Evolutionary conservation across 1,140 invertebrate genomes (phyloP).

Genomic region (Trichonephila inaurata): DNA sequence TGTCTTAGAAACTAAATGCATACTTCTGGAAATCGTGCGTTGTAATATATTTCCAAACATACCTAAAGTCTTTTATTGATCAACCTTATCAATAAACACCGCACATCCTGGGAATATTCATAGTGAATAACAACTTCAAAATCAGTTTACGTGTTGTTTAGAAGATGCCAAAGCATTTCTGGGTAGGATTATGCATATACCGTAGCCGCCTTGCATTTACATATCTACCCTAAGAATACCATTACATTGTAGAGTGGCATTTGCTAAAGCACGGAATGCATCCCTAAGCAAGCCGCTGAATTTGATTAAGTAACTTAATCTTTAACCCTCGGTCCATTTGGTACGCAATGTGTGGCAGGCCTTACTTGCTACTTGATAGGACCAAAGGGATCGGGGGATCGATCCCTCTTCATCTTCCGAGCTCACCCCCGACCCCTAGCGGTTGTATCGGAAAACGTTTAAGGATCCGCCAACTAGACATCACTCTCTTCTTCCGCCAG

Average conservation of each 20-base stretch:
- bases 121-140: background rate
- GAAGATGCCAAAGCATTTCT: background rate
- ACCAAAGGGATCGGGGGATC: conserved; percentile 16
- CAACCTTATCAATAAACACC: background rate
- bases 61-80: too few relatives aligned
- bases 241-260: background rate
- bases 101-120: background rate
- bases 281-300: conserved; percentile 27
- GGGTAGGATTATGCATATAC: background rate
- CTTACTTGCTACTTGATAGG: conserved; percentile 35
- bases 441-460: conserved; percentile 66
- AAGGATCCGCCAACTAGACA: conserved; percentile 49
- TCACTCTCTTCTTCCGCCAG: conserved; percentile 33
- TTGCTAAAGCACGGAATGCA: background rate
- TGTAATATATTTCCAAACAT: too few relatives aligned
- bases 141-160: background rate
- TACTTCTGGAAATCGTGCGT: too few relatives aligned
- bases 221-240: background rate
- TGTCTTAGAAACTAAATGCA: too few relatives aligned
- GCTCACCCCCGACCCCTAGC: background rate
- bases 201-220: background rate
- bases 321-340: conserved; percentile 58
- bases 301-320: conserved; percentile 71
- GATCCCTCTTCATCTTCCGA: conserved; percentile 30
- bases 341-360: conserved; percentile 9